These are phyloP conservation scores for Hydrotaea diabolus DNA, from an alignment of 2,888 invertebrate genomes.

Conservation along the genomic window DNA sequence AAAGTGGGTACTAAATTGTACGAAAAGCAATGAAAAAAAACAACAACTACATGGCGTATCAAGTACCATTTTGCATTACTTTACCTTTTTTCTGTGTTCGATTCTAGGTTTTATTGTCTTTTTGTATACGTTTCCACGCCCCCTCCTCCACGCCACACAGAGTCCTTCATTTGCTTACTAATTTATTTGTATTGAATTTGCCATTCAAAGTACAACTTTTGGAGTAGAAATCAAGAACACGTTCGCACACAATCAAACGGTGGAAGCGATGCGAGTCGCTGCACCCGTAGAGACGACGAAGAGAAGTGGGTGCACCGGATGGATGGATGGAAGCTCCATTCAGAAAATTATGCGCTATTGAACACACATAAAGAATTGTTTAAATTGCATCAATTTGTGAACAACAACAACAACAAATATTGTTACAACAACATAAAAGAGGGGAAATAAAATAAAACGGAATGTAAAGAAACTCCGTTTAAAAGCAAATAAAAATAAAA, in stretches of 20 bases:
- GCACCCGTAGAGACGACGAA: neutral
- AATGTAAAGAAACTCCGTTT: constrained; percentile 46
- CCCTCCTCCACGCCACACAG: neutral
- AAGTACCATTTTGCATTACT: constrained; percentile 28
- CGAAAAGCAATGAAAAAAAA: too few relatives aligned
- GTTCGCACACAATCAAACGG: constrained; percentile 34
- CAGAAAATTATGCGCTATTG: constrained; percentile 65
- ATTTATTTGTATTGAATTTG: constrained; percentile 56
- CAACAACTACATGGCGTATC: neutral
- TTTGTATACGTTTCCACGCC: neutral
- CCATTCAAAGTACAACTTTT: constrained; percentile 50
- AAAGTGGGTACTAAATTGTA: neutral
- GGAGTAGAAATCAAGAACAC: constrained; percentile 27
- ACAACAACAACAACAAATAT: constrained; percentile 31
- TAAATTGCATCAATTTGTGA: constrained; percentile 68
- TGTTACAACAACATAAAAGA: neutral
- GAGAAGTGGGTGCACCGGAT: neutral
- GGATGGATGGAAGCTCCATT: neutral
- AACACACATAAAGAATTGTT: constrained; percentile 60
- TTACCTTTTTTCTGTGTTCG: neutral
- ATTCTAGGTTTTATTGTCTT: constrained; percentile 16
- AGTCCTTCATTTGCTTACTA: constrained; percentile 38
- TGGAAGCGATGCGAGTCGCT: constrained; percentile 32
- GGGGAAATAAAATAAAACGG: constrained; percentile 10
- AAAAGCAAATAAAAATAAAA: constrained; percentile 58